phyloP scores from a whole-genome alignment of 2,113 vertebrate species.

The Dendrocopos noguchii region DNA sequence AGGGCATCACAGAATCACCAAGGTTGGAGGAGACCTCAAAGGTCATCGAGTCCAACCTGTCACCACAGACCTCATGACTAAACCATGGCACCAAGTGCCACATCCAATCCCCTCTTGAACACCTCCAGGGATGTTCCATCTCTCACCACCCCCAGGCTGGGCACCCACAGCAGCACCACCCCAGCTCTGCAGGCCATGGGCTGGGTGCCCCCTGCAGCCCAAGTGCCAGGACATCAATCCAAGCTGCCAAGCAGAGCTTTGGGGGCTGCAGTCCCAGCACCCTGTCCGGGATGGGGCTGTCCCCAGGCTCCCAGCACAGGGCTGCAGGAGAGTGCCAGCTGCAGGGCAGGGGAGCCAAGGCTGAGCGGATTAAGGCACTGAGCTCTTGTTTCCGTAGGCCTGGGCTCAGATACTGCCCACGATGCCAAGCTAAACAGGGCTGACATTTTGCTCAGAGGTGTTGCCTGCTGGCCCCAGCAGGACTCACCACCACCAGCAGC shows the following conservation, averaged over 20 bases:
- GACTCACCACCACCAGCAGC: not conserved
- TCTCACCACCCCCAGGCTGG: rapidly evolving
- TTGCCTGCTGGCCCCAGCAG: not conserved
- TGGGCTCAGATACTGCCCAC: not conserved
- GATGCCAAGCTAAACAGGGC: not conserved
- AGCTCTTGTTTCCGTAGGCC: slow-evolving; percentile 20
- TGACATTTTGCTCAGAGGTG: slow-evolving; percentile 18
- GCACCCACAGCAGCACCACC: not conserved
- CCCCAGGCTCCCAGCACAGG: not conserved
- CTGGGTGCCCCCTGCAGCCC: not conserved
- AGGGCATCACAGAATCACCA: not conserved
- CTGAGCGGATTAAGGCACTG: not conserved
- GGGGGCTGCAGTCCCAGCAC: not conserved
- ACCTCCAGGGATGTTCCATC: not conserved
- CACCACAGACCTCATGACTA: no score
- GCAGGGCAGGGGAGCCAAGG: rapidly evolving
- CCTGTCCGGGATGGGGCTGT: rapidly evolving
- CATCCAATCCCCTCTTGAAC: no score
- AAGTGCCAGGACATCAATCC: not conserved
- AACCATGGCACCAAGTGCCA: no score
- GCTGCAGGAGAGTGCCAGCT: not conserved
- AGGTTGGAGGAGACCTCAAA: no score
- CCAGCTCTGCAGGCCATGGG: not conserved
- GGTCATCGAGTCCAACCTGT: no score
- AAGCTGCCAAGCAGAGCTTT: not conserved